A percentile compares a stretch with the other conserved stretches of the same genome.
phyloP scores from a whole-genome alignment of 2,888 invertebrate species.

The Falcaria lacertinaria region DNA sequence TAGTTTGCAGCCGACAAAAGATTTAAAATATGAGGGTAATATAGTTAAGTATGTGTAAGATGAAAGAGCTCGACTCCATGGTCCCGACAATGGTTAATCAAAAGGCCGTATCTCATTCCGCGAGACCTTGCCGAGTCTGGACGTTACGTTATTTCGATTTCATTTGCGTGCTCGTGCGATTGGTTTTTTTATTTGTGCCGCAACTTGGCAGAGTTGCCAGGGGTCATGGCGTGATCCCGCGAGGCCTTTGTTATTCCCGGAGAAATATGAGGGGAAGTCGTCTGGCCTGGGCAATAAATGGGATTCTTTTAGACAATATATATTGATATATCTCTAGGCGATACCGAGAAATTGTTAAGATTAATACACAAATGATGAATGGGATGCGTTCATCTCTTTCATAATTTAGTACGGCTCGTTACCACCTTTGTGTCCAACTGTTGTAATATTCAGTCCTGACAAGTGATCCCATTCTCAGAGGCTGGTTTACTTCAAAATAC shows the following conservation, averaged over 20 bases:
- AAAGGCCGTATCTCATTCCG: slow-evolving; percentile 72
- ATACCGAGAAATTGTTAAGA: slow-evolving; percentile 48
- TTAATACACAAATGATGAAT: slow-evolving; percentile 70
- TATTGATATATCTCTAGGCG: slow-evolving; percentile 72
- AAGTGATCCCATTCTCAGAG: slow-evolving; percentile 23
- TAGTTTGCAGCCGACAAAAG: background rate
- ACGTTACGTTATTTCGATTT: slow-evolving; percentile 75
- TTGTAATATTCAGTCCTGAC: slow-evolving; percentile 5
- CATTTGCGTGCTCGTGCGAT: slow-evolving; percentile 75
- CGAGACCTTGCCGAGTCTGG: slow-evolving; percentile 55
- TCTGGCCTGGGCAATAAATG: slow-evolving; percentile 58
- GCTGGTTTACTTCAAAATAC: slow-evolving; percentile 33
- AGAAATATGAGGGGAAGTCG: slow-evolving; percentile 68
- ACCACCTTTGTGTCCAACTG: slow-evolving; percentile 46
- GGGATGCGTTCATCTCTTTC: slow-evolving; percentile 58
- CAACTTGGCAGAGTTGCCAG: slow-evolving; percentile 39
- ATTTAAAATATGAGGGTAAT: background rate
- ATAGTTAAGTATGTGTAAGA: slow-evolving; percentile 2
- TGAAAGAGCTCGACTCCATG: slow-evolving; percentile 39
- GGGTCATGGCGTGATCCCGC: slow-evolving; percentile 66
- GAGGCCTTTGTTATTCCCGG: slow-evolving; percentile 64
- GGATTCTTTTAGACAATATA: slow-evolving; percentile 70
- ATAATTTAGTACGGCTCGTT: slow-evolving; percentile 63
- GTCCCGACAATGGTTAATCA: slow-evolving; percentile 75
- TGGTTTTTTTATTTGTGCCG: slow-evolving; percentile 57